Percentiles rank a stretch among this genome's conserved stretches.
phyloP scores from a whole-genome alignment of 1,140 invertebrate genomes.

The Bilobella aurantiaca region DNA sequence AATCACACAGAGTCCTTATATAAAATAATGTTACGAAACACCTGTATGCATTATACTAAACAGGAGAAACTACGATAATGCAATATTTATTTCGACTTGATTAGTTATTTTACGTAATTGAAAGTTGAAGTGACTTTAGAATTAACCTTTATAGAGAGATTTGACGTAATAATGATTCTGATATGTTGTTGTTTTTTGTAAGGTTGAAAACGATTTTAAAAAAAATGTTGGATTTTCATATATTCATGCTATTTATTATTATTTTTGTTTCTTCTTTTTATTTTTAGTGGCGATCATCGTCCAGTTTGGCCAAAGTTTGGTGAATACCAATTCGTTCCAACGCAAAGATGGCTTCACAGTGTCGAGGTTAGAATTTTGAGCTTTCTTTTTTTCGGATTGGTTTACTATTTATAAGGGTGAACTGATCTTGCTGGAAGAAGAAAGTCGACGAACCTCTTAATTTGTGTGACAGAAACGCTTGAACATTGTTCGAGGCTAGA shows the following conservation, averaged over 20 bases:
- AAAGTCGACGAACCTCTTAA: not conserved
- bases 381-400: not conserved
- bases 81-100: not conserved
- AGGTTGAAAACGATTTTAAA: not conserved
- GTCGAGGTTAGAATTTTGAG: constrained; percentile 50
- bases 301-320: constrained; percentile 72
- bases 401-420: no score
- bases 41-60: not conserved
- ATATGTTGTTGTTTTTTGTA: no score
- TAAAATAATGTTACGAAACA: not conserved
- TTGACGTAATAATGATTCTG: no score
- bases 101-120: not conserved
- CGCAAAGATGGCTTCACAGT: constrained; percentile 72
- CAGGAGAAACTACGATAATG: not conserved
- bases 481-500: not conserved
- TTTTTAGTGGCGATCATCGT: constrained; percentile 64
- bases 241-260: not conserved
- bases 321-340: constrained; percentile 68
- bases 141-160: no score
- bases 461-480: not conserved
- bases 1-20: not conserved
- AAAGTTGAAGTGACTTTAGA: not conserved
- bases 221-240: not conserved
- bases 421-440: not conserved
- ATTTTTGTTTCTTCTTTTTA: constrained; percentile 16